These are phyloP conservation scores for Anthopleura xanthogrammica DNA, from an alignment of 92 coral and sea anemone species.

Conservation along the genomic window DNA sequence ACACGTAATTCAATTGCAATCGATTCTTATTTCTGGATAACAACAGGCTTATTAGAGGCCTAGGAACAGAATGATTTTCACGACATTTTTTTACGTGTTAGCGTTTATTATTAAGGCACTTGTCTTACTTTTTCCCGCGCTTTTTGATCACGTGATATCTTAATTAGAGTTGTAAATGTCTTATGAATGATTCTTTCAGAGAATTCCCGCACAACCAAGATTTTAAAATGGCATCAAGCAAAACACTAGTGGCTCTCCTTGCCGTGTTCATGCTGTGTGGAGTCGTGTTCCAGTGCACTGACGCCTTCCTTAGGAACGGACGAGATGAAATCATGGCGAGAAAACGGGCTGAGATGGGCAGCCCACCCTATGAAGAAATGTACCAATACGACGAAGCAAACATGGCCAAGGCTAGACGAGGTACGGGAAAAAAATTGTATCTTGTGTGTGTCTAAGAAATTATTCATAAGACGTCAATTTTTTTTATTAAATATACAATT, in stretches of 20 bases:
- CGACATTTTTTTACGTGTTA: too few species aligned
- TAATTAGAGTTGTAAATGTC: not conserved
- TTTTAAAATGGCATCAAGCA: constrained; percentile 32
- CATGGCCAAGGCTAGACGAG: constrained; percentile 30
- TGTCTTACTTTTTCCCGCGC: too few species aligned
- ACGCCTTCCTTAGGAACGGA: constrained; percentile 48
- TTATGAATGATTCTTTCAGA: not conserved
- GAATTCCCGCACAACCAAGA: not conserved
- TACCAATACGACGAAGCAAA: constrained; percentile 19
- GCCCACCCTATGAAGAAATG: constrained; percentile 29
- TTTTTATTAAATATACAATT: too few species aligned
- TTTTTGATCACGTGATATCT: too few species aligned
- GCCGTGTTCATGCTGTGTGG: constrained; percentile 40
- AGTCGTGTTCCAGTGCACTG: constrained; percentile 27
- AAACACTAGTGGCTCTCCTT: constrained; percentile 29
- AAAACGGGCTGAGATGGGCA: constrained; percentile 32
- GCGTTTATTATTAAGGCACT: too few species aligned
- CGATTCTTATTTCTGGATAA: too few species aligned
- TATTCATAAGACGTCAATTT: too few species aligned
- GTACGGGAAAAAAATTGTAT: not conserved
- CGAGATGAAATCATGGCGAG: constrained; percentile 28
- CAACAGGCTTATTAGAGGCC: too few species aligned
- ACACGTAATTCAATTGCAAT: too few species aligned
- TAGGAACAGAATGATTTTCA: too few species aligned
- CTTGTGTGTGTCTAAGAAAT: too few species aligned